Evolutionary conservation across 2,888 invertebrate genomes (phyloP).

Genomic region (Xiphydria camelus): DNA sequence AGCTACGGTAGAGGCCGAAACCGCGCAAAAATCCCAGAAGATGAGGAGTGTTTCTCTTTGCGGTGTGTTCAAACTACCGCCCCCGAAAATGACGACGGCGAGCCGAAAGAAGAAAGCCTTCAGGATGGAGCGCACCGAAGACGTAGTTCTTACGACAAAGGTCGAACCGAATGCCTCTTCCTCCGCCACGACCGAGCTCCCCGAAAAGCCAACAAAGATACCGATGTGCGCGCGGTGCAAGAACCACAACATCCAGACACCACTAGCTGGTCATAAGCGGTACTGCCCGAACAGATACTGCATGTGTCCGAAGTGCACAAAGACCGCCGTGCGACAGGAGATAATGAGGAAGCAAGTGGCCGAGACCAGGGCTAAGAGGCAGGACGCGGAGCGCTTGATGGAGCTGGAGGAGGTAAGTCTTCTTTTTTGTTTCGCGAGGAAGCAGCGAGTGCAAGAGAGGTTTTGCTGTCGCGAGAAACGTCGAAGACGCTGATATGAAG

Average conservation of each 20-base stretch:
- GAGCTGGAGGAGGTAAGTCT: constrained; percentile 34
- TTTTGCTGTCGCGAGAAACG: too few relatives aligned
- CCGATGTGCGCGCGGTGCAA: constrained; percentile 92
- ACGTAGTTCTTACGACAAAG: too few relatives aligned
- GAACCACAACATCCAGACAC: constrained; percentile 87
- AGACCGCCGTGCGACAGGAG: constrained; percentile 84
- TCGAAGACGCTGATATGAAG: too few relatives aligned
- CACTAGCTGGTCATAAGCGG: constrained; percentile 89
- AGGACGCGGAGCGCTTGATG: constrained; percentile 69
- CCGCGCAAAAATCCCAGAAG: too few relatives aligned
- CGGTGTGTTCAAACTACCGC: too few relatives aligned
- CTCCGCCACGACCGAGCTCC: constrained; percentile 64
- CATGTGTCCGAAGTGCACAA: constrained; percentile 82
- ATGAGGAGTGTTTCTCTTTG: too few relatives aligned
- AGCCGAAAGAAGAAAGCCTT: neutral
- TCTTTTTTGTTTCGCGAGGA: too few relatives aligned
- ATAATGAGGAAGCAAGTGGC: constrained; percentile 91
- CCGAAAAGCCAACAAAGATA: constrained; percentile 81
- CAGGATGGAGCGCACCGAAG: constrained; percentile 10
- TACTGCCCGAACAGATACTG: constrained; percentile 87
- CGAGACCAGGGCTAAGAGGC: constrained; percentile 78
- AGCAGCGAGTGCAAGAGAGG: too few relatives aligned
- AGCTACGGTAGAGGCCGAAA: too few relatives aligned
- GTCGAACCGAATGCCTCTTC: constrained; percentile 55
- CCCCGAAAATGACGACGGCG: too few relatives aligned